phyloP scores from a whole-genome alignment of 2,797 vertebrate genomes.

The Octomys mimax region DNA sequence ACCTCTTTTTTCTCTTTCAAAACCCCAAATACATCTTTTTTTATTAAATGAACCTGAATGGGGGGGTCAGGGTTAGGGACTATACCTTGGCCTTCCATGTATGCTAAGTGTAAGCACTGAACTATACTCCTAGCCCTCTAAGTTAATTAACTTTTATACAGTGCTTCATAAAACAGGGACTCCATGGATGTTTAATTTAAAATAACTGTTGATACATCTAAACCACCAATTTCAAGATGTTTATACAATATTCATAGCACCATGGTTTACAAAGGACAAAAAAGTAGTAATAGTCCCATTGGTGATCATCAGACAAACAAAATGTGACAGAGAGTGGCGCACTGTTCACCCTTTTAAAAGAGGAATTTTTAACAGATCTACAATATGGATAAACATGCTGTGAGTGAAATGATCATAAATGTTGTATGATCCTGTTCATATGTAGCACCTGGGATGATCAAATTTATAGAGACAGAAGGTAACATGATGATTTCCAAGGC shows the following conservation, averaged over 20 bases:
- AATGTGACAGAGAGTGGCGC: neutral
- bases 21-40: neutral
- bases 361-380: neutral
- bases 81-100: neutral
- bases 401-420: neutral
- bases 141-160: conserved; percentile 14
- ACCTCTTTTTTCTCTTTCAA: neutral
- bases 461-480: neutral
- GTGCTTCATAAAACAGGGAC: neutral
- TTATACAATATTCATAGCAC: neutral
- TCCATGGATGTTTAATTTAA: conserved; percentile 16
- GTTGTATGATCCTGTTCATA: neutral
- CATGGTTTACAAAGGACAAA: neutral
- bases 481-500: neutral
- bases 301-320: neutral
- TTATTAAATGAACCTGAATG: neutral
- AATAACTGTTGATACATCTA: conserved; percentile 30
- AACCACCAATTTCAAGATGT: neutral
- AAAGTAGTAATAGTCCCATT: neutral
- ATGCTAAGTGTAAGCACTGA: neutral
- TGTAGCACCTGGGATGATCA: neutral
- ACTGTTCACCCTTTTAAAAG: neutral
- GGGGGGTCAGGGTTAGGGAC: neutral
- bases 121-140: neutral
- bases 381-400: neutral